Evolutionary conservation across 2,113 vertebrate genomes (phyloP), one percentile per base, ranked within the genome.

Genomic region (Hyperoodon ampullatus): DNA sequence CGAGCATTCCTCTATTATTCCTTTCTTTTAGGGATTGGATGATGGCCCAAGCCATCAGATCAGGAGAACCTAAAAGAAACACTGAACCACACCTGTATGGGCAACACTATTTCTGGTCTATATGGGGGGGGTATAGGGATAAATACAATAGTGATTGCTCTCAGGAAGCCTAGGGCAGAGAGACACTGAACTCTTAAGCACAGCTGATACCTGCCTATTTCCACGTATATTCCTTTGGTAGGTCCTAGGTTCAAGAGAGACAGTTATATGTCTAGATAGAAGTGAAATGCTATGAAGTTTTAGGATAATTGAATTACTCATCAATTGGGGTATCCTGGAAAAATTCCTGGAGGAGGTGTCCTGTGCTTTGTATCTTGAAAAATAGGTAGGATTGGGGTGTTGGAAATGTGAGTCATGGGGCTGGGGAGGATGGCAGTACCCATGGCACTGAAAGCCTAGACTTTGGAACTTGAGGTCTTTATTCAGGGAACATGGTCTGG

Each of bases 291-390:
- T 63, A 8, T 30, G 66, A 13, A 82, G 53, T 4, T 61, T 33
- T 44, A 60, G 71, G 74, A 42, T 75, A 80, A 60, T 86, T 77
- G 68, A 71, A 15, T 89, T 35, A 85, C 28, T 94, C 65, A 6
- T 66, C 68, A 68, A 1, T 92, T 88, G 75, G 30, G 5, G 15
- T 92, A 61, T n/a, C 71, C 80, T 75, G 68, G 68, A 91, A 83
- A 21, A 83, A 42, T 72, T 65, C 83, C 65, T 60, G 26, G n/a
- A 84, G 80, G 70, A 95, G 65, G 42, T 39, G 65, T 63, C 39
- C 21, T 88, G 18, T 88, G n/a, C 13, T 80, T 90, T 88, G n/a
- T 78, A 78, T 75, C 63, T 61, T 77, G 77, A 71, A 93, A 93
- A 93, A 66, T n/a, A 82, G 18, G 19, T 53, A 86, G 71, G 47